Evolutionary conservation across 2,113 vertebrate species (phyloP).

Genomic region (Pardalotus punctatus): DNA sequence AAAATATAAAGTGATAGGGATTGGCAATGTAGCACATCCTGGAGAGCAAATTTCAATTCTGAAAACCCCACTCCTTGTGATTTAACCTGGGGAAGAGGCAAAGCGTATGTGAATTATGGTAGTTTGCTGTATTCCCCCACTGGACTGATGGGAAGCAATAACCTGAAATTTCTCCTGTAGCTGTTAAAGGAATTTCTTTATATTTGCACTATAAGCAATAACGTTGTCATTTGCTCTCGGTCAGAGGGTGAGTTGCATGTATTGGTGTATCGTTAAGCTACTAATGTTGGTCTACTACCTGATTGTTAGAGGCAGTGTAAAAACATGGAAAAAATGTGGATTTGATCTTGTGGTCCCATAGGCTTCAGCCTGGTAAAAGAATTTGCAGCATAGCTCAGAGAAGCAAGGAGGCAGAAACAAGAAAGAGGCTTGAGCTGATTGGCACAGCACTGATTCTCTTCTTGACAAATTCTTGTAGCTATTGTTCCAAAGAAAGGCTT

Average conservation of each 20-base stretch:
- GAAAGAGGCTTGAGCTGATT: background rate
- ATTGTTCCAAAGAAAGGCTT: background rate
- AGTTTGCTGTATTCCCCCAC: background rate
- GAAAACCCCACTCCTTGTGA: background rate
- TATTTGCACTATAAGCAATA: background rate
- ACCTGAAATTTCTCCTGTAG: background rate
- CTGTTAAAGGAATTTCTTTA: background rate
- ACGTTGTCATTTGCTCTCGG: background rate
- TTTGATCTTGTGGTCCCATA: fast-evolving
- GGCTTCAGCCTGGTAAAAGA: background rate
- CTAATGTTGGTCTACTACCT: background rate
- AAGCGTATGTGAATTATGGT: background rate
- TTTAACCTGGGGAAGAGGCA: background rate
- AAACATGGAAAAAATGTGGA: background rate
- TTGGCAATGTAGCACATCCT: background rate
- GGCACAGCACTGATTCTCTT: background rate
- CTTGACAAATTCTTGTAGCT: background rate
- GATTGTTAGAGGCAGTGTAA: background rate
- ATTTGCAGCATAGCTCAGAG: background rate
- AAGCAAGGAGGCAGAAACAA: background rate
- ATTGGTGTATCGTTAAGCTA: fast-evolving
- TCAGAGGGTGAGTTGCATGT: background rate
- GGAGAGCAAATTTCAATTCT: background rate
- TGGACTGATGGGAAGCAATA: background rate
- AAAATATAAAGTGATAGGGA: background rate